Percentiles rank a stretch among this genome's conserved stretches.
These are phyloP conservation scores for Coracopsis vasa DNA, from an alignment of 2,113 vertebrate species.

Conservation along the genomic window DNA sequence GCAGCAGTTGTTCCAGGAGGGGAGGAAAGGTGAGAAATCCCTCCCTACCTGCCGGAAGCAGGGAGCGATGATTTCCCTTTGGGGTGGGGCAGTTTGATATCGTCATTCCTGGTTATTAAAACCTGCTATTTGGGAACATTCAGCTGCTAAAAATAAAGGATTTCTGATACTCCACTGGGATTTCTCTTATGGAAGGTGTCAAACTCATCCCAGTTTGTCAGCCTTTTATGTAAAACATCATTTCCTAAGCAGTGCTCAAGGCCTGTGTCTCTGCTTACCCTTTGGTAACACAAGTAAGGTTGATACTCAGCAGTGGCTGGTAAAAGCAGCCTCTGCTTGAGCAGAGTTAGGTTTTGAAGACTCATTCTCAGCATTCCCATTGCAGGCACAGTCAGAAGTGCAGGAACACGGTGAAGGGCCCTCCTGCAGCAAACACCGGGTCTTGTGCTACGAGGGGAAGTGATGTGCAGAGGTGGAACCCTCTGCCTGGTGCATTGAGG, in stretches of 20 bases:
- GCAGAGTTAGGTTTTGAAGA: not conserved
- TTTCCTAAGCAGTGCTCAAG: not conserved
- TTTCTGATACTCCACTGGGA: not conserved
- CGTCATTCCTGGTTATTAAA: not conserved
- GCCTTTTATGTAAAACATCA: not conserved
- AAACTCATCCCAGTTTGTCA: not conserved
- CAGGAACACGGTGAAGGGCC: not conserved
- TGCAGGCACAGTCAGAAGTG: not conserved
- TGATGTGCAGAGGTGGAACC: not conserved
- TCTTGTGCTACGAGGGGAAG: accelerated
- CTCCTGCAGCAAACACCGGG: not conserved
- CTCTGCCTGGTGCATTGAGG: not conserved
- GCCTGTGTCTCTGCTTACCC: not conserved
- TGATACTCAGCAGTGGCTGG: not conserved
- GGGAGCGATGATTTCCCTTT: not conserved
- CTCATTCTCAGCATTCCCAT: not conserved
- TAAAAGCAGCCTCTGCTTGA: not conserved
- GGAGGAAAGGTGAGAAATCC: not conserved
- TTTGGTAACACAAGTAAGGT: not conserved
- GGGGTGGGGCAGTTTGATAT: not conserved
- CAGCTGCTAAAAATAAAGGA: not conserved
- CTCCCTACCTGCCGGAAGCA: not conserved
- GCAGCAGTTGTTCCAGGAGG: not conserved
- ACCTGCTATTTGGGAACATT: not conserved
- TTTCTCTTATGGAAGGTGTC: not conserved